phyloP scores from a whole-genome alignment of 1,140 invertebrate species.

The Pogonomyrmex barbatus region DNA sequence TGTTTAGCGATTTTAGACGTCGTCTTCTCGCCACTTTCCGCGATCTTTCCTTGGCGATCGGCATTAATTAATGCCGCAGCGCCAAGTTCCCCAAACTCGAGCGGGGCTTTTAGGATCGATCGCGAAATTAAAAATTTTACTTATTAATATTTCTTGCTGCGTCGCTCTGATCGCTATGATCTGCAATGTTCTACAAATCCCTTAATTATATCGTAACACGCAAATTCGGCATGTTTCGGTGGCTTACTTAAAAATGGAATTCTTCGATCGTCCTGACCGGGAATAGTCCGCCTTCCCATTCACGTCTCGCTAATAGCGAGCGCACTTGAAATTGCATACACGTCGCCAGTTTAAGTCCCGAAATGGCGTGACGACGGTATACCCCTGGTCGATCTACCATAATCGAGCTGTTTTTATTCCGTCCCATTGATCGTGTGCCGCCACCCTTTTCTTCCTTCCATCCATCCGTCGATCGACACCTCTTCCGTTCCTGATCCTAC shows the following conservation, averaged over 20 bases:
- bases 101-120: background rate
- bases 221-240: slow-evolving; percentile 7
- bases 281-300: slow-evolving; percentile 11
- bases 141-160: background rate
- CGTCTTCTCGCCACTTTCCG: background rate
- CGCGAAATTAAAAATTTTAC: slow-evolving; percentile 6
- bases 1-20: background rate
- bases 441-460: slow-evolving; percentile 10
- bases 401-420: slow-evolving; percentile 61
- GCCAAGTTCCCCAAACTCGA: background rate
- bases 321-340: slow-evolving; percentile 13
- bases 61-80: slow-evolving; percentile 15
- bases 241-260: background rate
- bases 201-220: slow-evolving; percentile 30
- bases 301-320: slow-evolving; percentile 24
- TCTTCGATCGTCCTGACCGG: background rate
- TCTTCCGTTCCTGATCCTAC: slow-evolving; percentile 62
- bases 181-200: background rate
- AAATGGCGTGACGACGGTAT: background rate
- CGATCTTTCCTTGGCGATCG: background rate
- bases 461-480: slow-evolving; percentile 29
- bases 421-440: slow-evolving; percentile 43
- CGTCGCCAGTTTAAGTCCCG: slow-evolving; percentile 19
- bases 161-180: background rate
- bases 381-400: slow-evolving; percentile 17